These are phyloP conservation scores for Chamaetylas fuelleborni DNA, from an alignment of 2,113 vertebrate species.

Conservation along the genomic window DNA sequence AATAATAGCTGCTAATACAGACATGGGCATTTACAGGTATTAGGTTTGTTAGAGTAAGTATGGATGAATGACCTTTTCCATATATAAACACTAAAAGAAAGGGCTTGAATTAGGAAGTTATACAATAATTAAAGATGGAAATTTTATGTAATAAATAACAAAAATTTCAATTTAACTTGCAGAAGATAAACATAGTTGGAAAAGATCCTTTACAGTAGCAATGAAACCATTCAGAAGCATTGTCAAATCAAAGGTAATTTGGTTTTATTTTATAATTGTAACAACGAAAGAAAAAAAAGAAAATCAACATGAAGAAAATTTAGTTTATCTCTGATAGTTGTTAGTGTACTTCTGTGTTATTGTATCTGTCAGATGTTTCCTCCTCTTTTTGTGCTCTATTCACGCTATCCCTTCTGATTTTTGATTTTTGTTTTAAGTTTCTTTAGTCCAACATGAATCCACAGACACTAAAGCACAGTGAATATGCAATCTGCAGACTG, in stretches of 20 bases:
- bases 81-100: slow-evolving; percentile 31
- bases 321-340: neutral
- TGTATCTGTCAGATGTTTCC: slow-evolving; percentile 5
- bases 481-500: slow-evolving; percentile 16
- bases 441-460: slow-evolving; percentile 21
- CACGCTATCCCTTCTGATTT: neutral
- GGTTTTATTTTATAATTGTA: neutral
- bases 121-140: neutral
- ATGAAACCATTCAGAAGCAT: slow-evolving; percentile 6
- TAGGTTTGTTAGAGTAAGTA: slow-evolving; percentile 4
- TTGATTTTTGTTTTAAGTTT: neutral
- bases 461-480: slow-evolving; percentile 39
- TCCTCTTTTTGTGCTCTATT: slow-evolving; percentile 60
- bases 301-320: neutral
- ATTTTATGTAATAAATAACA: neutral
- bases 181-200: neutral
- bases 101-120: neutral
- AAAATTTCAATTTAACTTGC: neutral
- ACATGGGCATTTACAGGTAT: slow-evolving; percentile 33
- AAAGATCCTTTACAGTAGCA: neutral
- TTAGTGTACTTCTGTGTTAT: neutral
- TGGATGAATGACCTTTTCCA: slow-evolving; percentile 12
- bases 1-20: slow-evolving; percentile 55
- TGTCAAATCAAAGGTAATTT: neutral
- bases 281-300: neutral